Evolutionary conservation across 2,113 vertebrate species (phyloP), one percentile per base, ranked within the genome.

Genomic region (Labeo rohita): DNA sequence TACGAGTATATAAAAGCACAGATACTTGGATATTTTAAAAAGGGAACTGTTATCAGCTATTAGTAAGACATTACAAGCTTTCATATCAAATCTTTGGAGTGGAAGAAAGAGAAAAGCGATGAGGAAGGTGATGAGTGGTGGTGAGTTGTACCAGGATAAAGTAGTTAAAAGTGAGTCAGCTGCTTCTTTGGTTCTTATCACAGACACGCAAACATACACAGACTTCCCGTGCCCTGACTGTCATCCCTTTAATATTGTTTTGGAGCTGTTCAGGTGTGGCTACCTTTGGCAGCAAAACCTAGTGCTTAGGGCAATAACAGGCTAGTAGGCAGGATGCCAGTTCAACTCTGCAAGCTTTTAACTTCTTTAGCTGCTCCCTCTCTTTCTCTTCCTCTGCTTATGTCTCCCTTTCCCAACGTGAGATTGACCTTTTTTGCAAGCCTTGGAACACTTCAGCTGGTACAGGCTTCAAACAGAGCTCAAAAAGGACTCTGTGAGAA

Each of bases 351-450:
- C 93, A 95, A 94, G 95, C 95, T 95, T 95, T 90, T 91, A 94
- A 95, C 95, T 95, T 95, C 90, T 91, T 94, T 84, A 91, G 88
- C 92, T 94, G 93, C 94, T 95, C 94, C 93, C 91, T 93, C 84
- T 89, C 59, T 76, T 89, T 93, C 91, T 92, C 86, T 88, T 75
- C 21, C 91, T 92, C 84, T 85, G 63, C 83, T 49, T 91, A 83
- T 87, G 88, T 88, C 81, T 84, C 75, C 75, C 86, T 85, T 90
- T 91, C 91, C 90, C 91, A 92, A 94, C 93, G 92, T 94, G 91
- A 94, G 90, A 90, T 63, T 95, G 95, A 95, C 95, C 94, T 96
- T 95, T 94, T 28, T 94, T 94, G 93, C 94, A 94, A 94, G 94
- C 89, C 91, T 93, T 94, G 90, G 93, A 95, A 94, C 93, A 92